These are phyloP conservation scores for Phyllostomus discolor DNA, from an alignment of 2,113 vertebrate species.

Conservation along the genomic window DNA sequence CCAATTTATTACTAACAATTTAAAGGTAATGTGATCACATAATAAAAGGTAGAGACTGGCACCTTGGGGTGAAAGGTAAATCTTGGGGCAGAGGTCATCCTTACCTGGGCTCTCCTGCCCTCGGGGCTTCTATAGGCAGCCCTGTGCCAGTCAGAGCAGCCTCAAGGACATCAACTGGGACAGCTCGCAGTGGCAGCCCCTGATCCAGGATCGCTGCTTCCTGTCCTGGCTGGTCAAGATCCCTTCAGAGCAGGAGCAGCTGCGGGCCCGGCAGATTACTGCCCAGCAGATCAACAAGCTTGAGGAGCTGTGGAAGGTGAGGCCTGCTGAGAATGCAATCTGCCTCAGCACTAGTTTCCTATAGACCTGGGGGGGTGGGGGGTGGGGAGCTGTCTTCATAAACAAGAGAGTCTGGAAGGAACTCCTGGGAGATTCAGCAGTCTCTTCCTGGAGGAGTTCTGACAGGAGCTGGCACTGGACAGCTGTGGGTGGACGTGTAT, in stretches of 20 bases:
- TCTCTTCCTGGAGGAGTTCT: background rate
- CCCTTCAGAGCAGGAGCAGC: constrained; percentile 97
- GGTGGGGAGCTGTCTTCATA: background rate
- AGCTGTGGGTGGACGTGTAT: background rate
- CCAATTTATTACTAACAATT: background rate
- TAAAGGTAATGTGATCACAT: background rate
- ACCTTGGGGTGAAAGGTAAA: background rate
- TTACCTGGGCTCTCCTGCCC: background rate
- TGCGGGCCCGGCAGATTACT: constrained; percentile 95
- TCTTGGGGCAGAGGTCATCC: background rate
- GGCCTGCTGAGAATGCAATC: background rate
- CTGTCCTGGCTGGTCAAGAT: constrained; percentile 99
- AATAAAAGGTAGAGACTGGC: background rate
- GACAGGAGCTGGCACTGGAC: background rate
- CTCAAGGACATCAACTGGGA: constrained; percentile 99
- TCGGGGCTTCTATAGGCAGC: constrained; percentile 85
- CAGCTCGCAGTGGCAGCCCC: constrained; percentile 98
- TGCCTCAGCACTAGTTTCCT: background rate
- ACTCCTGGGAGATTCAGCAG: background rate
- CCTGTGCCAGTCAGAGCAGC: constrained; percentile 98
- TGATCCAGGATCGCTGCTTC: constrained; percentile 98
- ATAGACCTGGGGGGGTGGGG: background rate
- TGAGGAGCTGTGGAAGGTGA: constrained; percentile 98
- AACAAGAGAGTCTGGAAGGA: background rate
- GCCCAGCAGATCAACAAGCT: constrained; percentile 99